Base-by-base conservation (phyloP, 2,113 vertebrate genomes). In the Pteruthius melanotis region DNA sequence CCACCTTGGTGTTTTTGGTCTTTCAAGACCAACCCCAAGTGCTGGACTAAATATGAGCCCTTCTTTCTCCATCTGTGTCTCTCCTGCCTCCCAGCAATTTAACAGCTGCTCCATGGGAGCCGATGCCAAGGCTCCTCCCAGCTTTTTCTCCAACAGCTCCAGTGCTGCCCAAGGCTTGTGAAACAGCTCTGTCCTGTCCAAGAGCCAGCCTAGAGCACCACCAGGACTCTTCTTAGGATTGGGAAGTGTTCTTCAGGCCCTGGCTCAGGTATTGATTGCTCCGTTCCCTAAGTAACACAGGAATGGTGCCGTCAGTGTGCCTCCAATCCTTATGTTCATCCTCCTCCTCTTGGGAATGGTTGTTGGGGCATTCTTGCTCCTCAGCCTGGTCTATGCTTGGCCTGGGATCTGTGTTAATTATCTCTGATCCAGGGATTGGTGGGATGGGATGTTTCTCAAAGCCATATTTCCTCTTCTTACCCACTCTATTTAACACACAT, bases 271-370 rank as follows among this genome's bases (percentile, higher is more conserved):
- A 18, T 6, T 21, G 28, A 18, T 33, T 52, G 13, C 5, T 69
- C 35, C 21, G 9, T 68, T 20, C 10, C 49, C 30, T 17, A 5
- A 39, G 4, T 15, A 21, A 19, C 8, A 21, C 15, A 63, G 18
- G 19, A 63, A 45, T 2, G 9, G 14, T 50, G 71, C 2, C 1
- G 2, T 13, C 66, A 19, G 0, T 18, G 16, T 6, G 31, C 5
- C 17, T 52, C 40, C 20, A 33, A 8, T 1, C 3, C 16, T 60
- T 68, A 14, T n/a, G 5, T 3, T 9, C 26, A 13, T 50, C 11
- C 15, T 86, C 4, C 17, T 86, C 33, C 33, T 66, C 10, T 28
- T 59, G 44, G 39, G 16, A 87, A 12, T 6, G 22, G 22, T 3
- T 0, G 0, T 5, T 61, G 27, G 10, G 35, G 9, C 10, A 7